A percentile compares a stretch with the other conserved stretches of the same genome.
Evolutionary conservation across 2,113 vertebrate species (phyloP).

Genomic region (Forbesichthys agassizii): DNA sequence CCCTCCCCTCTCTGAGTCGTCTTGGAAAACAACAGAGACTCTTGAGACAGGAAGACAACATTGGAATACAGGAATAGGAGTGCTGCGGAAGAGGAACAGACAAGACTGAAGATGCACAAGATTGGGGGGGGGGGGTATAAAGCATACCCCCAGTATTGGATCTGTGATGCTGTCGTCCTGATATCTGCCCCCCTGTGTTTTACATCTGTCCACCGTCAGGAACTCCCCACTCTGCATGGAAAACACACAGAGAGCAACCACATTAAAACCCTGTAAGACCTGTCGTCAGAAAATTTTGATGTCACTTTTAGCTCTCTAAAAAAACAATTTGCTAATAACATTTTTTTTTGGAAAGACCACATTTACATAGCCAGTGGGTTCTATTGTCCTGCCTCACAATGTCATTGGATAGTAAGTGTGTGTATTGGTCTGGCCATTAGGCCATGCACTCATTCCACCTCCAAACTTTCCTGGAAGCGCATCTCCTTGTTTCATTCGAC

Average conservation of each 20-base stretch:
- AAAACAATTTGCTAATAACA: too few species aligned
- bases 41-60: constrained; percentile 31
- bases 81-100: background rate
- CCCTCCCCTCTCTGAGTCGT: constrained; percentile 21
- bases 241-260: constrained; percentile 4
- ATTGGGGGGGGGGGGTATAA: background rate
- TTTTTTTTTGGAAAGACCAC: too few species aligned
- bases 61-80: constrained; percentile 9
- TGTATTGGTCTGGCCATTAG: background rate
- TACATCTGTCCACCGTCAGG: constrained; percentile 72
- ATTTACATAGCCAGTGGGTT: background rate
- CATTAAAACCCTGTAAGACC: too few species aligned
- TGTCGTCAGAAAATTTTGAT: too few species aligned
- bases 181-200: constrained; percentile 60
- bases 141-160: constrained; percentile 57
- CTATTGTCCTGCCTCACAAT: too few species aligned
- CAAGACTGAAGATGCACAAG: background rate
- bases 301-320: background rate
- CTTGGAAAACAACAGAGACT: constrained; percentile 41
- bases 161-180: constrained; percentile 70
- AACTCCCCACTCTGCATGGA: constrained; percentile 66
- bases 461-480: background rate
- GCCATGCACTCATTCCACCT: background rate
- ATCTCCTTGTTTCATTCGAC: background rate
- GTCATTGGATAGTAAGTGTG: background rate